Base-by-base conservation (phyloP, 1,140 invertebrate species). In the Papilio machaon region DNA sequence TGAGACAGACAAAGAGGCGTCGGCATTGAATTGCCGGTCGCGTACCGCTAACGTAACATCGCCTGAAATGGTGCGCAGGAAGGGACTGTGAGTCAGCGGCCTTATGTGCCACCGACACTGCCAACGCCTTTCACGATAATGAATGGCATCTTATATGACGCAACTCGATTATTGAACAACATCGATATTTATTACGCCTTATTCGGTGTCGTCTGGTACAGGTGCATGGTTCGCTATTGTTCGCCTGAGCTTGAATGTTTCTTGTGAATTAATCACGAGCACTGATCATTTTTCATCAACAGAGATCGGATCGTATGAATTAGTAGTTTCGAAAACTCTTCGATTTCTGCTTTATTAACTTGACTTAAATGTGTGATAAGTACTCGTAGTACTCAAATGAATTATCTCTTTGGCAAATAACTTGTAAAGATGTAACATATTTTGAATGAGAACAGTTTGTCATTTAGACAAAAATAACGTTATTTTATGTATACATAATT, bases 21-120 rank as follows among this genome's bases (percentile, higher is more conserved):
- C 86, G 86, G 83, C 89, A 92, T 92, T 91, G 87, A 80, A 81
- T 73, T 92, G 87, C 88, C 82, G 75, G 9, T 83, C 89, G 88
- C 88, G 88, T 89, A 79, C 85, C 81, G 85, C 87, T 91, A 88
- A 91, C 90, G 87, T 91, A 92, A 92, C 87, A 82, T 83, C 85
- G 85, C 88, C 88, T 85, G 83, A 91, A 90, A 91, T 85, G 90
- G 90, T 81, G 80, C 83, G 84, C 89, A 90, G 89, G 90, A 91
- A 91, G 90, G 86, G 90, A 86, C 87, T 83, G 87, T 92, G 91
- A 92, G 87, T 92, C 88, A 91, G 87, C 90, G 89, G 85, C 88
- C 90, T 85, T 87, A 87, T 86, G 81, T 83, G 83, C 76, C 77
- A 83, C 83, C 82, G 78, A 80, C 84, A 80, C 60, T 78, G 64